Conservation (phyloP, 2,113 vertebrate species). For the Bostrychus sinensis region DNA sequence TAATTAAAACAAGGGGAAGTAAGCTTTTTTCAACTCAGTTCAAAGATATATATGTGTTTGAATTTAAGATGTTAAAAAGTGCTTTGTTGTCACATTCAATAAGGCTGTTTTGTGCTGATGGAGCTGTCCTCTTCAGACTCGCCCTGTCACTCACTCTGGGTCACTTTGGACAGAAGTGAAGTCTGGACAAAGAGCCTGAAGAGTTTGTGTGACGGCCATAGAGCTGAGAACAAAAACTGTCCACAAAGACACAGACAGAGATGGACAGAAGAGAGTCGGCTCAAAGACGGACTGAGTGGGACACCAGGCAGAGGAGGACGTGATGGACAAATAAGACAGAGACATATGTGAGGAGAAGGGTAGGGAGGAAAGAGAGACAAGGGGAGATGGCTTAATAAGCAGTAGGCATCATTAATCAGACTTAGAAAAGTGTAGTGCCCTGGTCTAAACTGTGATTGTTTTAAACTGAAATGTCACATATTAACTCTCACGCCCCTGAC, state of each 20-base stretch:
- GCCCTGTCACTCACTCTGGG: slow-evolving; percentile 69
- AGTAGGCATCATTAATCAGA: not conserved
- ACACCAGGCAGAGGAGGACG: slow-evolving; percentile 56
- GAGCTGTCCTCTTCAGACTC: slow-evolving; percentile 46
- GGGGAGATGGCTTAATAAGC: slow-evolving; percentile 3
- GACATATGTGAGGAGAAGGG: slow-evolving; percentile 57
- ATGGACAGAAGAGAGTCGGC: slow-evolving; percentile 46
- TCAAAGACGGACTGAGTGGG: slow-evolving; percentile 56
- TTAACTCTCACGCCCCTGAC: no score
- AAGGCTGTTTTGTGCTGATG: slow-evolving; percentile 33
- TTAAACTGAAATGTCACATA: no score
- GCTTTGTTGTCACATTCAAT: slow-evolving; percentile 49
- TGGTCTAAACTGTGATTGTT: no score
- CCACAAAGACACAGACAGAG: slow-evolving; percentile 61
- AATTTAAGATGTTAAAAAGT: not conserved
- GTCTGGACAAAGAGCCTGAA: slow-evolving; percentile 69
- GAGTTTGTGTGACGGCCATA: slow-evolving; percentile 70
- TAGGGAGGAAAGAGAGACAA: slow-evolving; percentile 37
- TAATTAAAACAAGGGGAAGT: no score
- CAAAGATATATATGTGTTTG: no score
- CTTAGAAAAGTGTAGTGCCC: no score
- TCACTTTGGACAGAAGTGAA: slow-evolving; percentile 69
- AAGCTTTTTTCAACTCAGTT: no score
- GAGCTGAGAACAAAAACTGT: slow-evolving; percentile 58
- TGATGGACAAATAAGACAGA: slow-evolving; percentile 73